These are phyloP conservation scores for Agrypnus murinus DNA, from an alignment of 2,888 invertebrate species.

Conservation along the genomic window DNA sequence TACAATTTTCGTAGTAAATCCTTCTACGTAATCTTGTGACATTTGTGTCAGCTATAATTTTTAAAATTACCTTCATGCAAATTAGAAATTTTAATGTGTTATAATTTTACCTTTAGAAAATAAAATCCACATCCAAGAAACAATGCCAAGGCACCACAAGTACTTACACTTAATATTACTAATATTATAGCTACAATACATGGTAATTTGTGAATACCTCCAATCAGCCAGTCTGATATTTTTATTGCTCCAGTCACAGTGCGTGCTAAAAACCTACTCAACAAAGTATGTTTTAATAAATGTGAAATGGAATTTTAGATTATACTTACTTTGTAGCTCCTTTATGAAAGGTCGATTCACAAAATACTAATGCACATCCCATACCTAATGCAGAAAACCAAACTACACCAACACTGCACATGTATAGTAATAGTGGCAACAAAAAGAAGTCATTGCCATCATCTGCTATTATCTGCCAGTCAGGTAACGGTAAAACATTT, in stretches of 20 bases:
- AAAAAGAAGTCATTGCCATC: slow-evolving; percentile 71
- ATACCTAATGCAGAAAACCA: slow-evolving; percentile 74
- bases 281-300: not conserved
- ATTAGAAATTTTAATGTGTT: slow-evolving; percentile 8
- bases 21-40: slow-evolving; percentile 85
- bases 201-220: slow-evolving; percentile 81
- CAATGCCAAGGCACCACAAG: slow-evolving; percentile 85
- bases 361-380: slow-evolving; percentile 77
- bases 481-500: slow-evolving; percentile 61
- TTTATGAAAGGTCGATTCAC: slow-evolving; percentile 82
- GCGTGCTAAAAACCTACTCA: slow-evolving; percentile 71
- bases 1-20: slow-evolving; percentile 62
- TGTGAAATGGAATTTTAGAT: not conserved
- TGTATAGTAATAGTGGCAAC: slow-evolving; percentile 77
- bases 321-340: slow-evolving; percentile 77
- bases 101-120: slow-evolving; percentile 76
- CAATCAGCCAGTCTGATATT: slow-evolving; percentile 78
- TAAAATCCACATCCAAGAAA: slow-evolving; percentile 80
- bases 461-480: slow-evolving; percentile 62
- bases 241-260: slow-evolving; percentile 70
- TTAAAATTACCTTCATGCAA: slow-evolving; percentile 17
- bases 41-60: slow-evolving; percentile 79
- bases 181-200: slow-evolving; percentile 78
- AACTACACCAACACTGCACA: slow-evolving; percentile 77
- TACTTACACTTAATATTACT: slow-evolving; percentile 77